Evolutionary conservation across 1,140 invertebrate genomes (phyloP), one percentile per base, ranked within the genome.

Genomic region (Carposina sasakii): DNA sequence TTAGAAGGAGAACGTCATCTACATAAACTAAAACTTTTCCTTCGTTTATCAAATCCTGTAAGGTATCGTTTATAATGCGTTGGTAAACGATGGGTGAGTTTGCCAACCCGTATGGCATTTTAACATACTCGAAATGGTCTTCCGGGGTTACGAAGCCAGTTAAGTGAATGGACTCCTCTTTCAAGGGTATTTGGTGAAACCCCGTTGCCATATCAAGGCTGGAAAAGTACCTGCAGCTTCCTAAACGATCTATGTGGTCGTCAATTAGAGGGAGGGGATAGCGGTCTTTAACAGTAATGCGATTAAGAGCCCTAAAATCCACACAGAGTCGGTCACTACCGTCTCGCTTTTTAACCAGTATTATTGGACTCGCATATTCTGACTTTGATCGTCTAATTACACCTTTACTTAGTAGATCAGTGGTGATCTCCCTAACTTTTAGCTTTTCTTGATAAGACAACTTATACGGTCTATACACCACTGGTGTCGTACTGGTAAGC

Each of bases 141-240:
- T n/a, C n/a, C n/a, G n/a, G n/a, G n/a, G n/a, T 81, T 6, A 78
- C 63, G 48, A 81, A 81, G 0, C 63, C 71, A 16, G 75, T 76
- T 23, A 71, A 57, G 17, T 55, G 68, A 52, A 73, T 71, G 1
- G 67, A 56, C 22, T 60, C 53, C 34, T 71, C 57, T 0, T 83
- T 44, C 2, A 81, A 23, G 1, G 50, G 54, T 0, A 85, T 63
- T 46, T 85, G 76, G 20, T 72, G 67, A 45, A 68, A 82, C 0
- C 71, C 73, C 22, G 53, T 86, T 19, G 60, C 87, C 34, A 88
- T 60, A 68, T 89, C 87, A 0, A 89, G 57, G 0, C 71, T 67
- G 0, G 67, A 64, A 46, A 87, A 88, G 26, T n/a, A n/a, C n/a
- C n/a, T n/a, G n/a, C n/a, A n/a, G n/a, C n/a, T n/a, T n/a, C n/a